Evolutionary conservation across 2,888 invertebrate species (phyloP).

Genomic region (Cyrtodaria siliqua): DNA sequence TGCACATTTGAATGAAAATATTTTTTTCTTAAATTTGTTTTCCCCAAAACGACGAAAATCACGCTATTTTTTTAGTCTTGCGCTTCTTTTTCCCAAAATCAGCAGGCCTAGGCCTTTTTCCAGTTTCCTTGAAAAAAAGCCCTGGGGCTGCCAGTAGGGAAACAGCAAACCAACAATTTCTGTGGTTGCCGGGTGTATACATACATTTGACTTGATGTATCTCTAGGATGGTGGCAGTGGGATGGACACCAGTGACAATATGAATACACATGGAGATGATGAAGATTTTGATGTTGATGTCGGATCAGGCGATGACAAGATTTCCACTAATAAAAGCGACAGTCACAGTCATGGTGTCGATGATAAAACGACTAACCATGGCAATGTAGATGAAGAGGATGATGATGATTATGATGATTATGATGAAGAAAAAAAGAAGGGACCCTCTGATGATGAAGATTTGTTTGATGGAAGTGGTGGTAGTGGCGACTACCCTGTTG

Average conservation of each 20-base stretch:
- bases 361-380: too few species aligned
- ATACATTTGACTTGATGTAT: not conserved
- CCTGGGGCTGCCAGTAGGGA: too few species aligned
- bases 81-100: too few species aligned
- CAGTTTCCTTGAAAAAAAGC: too few species aligned
- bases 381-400: not conserved
- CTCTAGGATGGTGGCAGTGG: conserved; percentile 4
- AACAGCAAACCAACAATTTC: too few species aligned
- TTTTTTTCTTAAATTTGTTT: too few species aligned
- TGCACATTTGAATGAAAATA: too few species aligned
- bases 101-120: too few species aligned
- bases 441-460: conserved; percentile 24
- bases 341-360: too few species aligned
- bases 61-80: too few species aligned
- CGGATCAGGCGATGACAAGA: conserved; percentile 10
- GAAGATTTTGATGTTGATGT: conserved; percentile 34
- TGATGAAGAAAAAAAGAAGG: conserved; percentile 3
- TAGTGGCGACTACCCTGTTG: not conserved
- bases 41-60: too few species aligned
- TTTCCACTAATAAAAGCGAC: not conserved
- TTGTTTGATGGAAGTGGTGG: conserved; percentile 16
- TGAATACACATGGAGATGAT: conserved; percentile 15
- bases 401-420: conserved; percentile 11
- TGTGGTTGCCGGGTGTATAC: too few species aligned
- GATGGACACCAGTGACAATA: not conserved